phyloP scores from a whole-genome alignment of 1,140 invertebrate species.

The Lamellibrachia luymesi region DNA sequence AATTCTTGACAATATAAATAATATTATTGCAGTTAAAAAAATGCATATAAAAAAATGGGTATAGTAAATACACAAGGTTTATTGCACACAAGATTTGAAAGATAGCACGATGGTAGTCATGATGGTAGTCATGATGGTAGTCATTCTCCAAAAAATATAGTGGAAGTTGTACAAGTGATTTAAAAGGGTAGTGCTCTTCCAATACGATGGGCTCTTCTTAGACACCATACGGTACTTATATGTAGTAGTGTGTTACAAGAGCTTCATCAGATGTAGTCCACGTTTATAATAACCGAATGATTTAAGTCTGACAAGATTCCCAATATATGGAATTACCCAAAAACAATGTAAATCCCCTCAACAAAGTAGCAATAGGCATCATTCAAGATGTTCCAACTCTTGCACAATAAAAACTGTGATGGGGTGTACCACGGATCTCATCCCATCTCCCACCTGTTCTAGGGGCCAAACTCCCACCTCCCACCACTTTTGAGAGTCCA shows the following conservation, averaged over 20 bases:
- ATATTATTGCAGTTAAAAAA: background rate
- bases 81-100: background rate
- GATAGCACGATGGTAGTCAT: background rate
- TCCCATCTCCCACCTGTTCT: no score
- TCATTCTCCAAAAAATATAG: background rate
- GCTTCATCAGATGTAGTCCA: background rate
- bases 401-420: background rate
- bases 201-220: no score
- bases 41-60: background rate
- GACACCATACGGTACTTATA: no score
- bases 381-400: background rate
- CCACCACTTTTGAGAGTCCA: no score
- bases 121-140: background rate
- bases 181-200: background rate
- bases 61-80: background rate
- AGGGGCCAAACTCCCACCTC: no score
- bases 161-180: background rate
- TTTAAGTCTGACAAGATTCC: no score
- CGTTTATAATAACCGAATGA: background rate
- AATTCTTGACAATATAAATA: background rate
- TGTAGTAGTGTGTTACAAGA: no score
- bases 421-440: background rate
- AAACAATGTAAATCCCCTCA: background rate
- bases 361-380: background rate
- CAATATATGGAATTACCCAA: no score